Evolutionary conservation across 2,113 vertebrate genomes (phyloP), one percentile per base, ranked within the genome.

Genomic region (Brienomyrus brachyistius): DNA sequence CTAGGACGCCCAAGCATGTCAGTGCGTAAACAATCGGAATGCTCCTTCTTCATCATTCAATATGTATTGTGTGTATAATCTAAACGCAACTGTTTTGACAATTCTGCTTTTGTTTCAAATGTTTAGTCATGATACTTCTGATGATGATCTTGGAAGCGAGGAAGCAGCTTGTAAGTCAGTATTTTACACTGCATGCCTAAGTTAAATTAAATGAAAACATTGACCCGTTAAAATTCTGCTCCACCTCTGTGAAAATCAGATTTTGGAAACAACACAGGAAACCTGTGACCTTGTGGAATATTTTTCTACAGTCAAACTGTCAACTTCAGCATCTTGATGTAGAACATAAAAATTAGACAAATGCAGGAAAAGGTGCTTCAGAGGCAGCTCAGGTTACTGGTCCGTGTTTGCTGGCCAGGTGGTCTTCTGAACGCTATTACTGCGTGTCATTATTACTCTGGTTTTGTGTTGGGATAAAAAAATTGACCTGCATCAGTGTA

Each of bases 341-440:
- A 88, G 87, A 82, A 86, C 86, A 31, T 40, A 8, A 15, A 62
- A 90, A 89, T 91, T 88, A 85, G 88, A 95, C 94, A 95, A 95
- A 95, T 86, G 47, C 94, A 94, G 94, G 95, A 95, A 95, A 92
- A 90, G 88, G 87, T 93, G 92, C 92, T 94, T 89, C 92, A 80
- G 3, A 10, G 10, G 13, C 3, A 13, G 31, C 13, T 43, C 35
- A 80, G 47, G 5, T 23, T 47, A n/a, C 47, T 11, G 1, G 40
- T 40, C 45, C 15, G 43, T 2, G 15, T 19, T 43, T 43, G 74
- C 74, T 80, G 74, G 74, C 17, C 31, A 80, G 35, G 74, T 80
- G 40, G 35, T 7, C 43, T 43, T 80, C 17, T 40, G 74, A 15
- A 80, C 15, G 19, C 74, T 43, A 80, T 80, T 70, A 31, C 62